These are phyloP conservation scores for Spialia ferax DNA, from an alignment of 2,888 invertebrate species.

Conservation along the genomic window DNA sequence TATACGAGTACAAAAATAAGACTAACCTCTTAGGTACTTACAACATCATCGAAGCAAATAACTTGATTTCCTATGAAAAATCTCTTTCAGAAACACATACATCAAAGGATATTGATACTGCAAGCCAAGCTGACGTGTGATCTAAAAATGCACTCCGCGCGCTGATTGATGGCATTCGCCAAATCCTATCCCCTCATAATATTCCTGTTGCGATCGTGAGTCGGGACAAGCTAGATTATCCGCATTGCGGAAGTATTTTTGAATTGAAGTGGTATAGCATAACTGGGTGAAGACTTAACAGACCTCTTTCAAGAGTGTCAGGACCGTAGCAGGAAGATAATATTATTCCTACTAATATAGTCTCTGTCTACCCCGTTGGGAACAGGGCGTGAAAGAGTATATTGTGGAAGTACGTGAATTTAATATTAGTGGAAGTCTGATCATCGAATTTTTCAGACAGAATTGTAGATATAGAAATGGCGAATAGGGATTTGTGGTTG, in stretches of 20 bases:
- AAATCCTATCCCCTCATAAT: slow-evolving; percentile 17
- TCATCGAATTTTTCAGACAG: too few species aligned
- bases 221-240: background rate
- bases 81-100: slow-evolving; percentile 1
- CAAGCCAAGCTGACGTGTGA: slow-evolving; percentile 18
- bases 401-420: too few species aligned
- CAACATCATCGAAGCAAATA: background rate
- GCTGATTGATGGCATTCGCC: slow-evolving; percentile 22
- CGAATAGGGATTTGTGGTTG: too few species aligned
- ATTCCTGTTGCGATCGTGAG: background rate
- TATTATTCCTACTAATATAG: too few species aligned
- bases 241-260: slow-evolving; percentile 1
- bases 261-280: background rate
- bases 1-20: background rate
- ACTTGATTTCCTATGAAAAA: background rate
- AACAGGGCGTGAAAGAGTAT: too few species aligned
- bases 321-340: too few species aligned
- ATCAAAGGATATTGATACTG: slow-evolving; percentile 1
- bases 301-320: too few species aligned
- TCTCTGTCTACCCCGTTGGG: too few species aligned
- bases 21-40: background rate
- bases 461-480: too few species aligned
- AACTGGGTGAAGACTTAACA: background rate
- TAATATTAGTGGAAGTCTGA: too few species aligned
- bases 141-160: slow-evolving; percentile 28